Base-by-base conservation (phyloP, 2,113 vertebrate species). In the Lipophrys pholis region DNA sequence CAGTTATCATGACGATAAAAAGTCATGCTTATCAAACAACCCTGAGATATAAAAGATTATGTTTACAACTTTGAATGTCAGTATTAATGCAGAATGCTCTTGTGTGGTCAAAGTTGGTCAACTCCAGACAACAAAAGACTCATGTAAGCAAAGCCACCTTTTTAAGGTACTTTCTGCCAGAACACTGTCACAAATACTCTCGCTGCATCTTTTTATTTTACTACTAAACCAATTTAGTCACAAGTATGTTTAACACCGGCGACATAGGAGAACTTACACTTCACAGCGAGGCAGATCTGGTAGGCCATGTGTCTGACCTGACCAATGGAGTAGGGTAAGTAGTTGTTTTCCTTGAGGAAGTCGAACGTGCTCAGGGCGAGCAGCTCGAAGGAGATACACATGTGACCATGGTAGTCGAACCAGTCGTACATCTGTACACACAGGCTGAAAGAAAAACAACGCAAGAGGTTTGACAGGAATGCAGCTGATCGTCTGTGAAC, bases 381-480 rank as follows among this genome's bases (percentile, higher is more conserved):
- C 67, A 99, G 94, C 87, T 99, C 96, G 11, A 99, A 99, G 79
- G 97, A 97, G 90, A 99, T 95, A 81, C 97, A 99, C 95, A 99
- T 96, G 92, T 99, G 98, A 62, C 97, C 97, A 0, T 97, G 96
- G 88, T 97, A 99, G 93, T 99, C 97, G 42, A 99, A 99, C 97
- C 97, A 99, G 92, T 99, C 97, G 62, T 95, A 97, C 97, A 99
- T 99, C 95, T 96, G 95, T 76, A 99, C 97, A 81, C 98, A 99
- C 42, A 98, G 51, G 76, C 93, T 94, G 84, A 1, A 77, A 49
- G n/a, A 56, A 5, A 63, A 60, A 81, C 10, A 60, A 67, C 5
- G 35, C 2, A 63, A n/a, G 7, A 58, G 12, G 30, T 50, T 54
- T 39, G 11, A 38, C 5, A 52, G 36, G 41, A 1, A 54, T 3